Evolutionary conservation across 2,888 invertebrate genomes (phyloP), one percentile per base, ranked within the genome.

Genomic region (Silvanus unidentatus): DNA sequence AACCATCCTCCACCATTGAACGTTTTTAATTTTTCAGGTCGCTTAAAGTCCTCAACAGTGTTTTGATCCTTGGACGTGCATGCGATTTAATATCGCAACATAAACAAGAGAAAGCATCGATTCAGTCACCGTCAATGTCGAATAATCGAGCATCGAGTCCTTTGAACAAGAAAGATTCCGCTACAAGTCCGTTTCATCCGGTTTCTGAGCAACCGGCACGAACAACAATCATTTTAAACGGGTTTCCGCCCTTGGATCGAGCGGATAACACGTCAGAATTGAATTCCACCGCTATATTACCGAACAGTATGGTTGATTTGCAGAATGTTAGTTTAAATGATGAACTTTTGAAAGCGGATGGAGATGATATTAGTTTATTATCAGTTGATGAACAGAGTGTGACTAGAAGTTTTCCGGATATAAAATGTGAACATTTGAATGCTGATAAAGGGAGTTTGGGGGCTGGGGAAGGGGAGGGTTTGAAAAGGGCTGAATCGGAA

Each of bases 31-130:
- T n/a, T n/a, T n/a, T n/a, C n/a, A n/a, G n/a, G 5, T 80, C 87
- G 1, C 75, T 88, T 54, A 78, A 90, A 60, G 79, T 96, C 37
- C 76, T 94, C 9, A 89, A 89, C 55, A 94, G 92, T 48, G 82
- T 98, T 41, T 78, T 95, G 15, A 86, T 97, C 40, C 76, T 98
- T 50, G 96, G 96, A 2, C 86, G 86, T 68, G 95, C 96, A 0
- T 92, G 92, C 61, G 85, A 88, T 62, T 75, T 94, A 52, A 95
- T 97, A 60, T 76, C 85, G 32, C 80, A 83, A 53, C 87, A 88
- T 64, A 69, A 74, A 66, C 56, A 77, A 73, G 58, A 79, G 67
- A 68, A 69, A 43, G 60, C 64, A 11, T 57, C 57, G 12, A 52
- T 55, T 6, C 73, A 63, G 49, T 78, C 79, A 1, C 60, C 60